Conservation (phyloP, 2,888 invertebrate species). For the Tetheella fluctuosa region DNA sequence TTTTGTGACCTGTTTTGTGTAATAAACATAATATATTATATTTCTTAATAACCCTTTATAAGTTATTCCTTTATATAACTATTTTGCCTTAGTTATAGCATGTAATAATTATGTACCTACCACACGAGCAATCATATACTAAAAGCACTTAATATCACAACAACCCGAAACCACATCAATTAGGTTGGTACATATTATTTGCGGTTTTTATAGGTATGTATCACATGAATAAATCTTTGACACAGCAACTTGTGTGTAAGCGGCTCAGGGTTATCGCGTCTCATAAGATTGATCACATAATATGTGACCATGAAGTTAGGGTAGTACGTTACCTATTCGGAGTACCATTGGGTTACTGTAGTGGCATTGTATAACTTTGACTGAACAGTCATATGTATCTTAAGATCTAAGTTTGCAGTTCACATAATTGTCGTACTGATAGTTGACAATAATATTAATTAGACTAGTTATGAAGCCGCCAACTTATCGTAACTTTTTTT, state of each 20-base stretch:
- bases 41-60: no score
- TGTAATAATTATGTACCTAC: no score
- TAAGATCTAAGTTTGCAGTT: background rate
- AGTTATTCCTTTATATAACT: no score
- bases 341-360: background rate
- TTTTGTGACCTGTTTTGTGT: no score
- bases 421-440: background rate
- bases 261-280: background rate
- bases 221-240: background rate
- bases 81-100: no score
- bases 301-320: background rate
- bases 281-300: constrained; percentile 6
- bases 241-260: background rate
- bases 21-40: no score
- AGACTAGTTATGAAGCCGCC: background rate
- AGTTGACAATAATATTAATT: background rate
- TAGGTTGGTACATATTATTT: background rate
- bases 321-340: background rate
- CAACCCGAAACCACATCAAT: background rate
- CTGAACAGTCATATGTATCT: background rate
- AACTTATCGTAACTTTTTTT: background rate
- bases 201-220: constrained; percentile 4
- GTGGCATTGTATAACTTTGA: background rate
- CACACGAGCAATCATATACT: background rate
- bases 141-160: background rate